Evolutionary conservation across 2,113 vertebrate species (phyloP).

Genomic region (Myxocyprinus asiaticus): DNA sequence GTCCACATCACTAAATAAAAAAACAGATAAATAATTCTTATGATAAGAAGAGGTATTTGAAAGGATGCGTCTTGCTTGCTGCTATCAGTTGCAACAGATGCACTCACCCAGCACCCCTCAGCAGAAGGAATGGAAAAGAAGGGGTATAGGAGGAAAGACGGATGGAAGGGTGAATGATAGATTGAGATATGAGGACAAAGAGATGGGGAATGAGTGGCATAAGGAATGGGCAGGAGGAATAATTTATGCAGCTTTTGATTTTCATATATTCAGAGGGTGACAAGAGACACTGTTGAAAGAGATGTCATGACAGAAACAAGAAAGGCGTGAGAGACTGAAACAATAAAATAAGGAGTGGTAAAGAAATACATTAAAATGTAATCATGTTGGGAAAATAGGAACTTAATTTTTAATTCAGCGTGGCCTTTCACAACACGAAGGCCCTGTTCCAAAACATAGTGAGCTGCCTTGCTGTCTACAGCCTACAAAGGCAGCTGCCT

Average conservation of each 20-base stretch:
- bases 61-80: background rate
- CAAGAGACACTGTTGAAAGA: background rate
- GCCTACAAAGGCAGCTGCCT: no score
- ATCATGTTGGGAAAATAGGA: background rate
- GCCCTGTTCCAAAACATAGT: no score
- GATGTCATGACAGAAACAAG: background rate
- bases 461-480: no score
- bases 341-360: background rate
- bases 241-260: conserved; percentile 8
- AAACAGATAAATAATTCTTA: background rate
- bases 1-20: conserved; percentile 5
- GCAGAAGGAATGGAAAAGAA: conserved; percentile 22
- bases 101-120: background rate
- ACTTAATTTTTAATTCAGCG: background rate
- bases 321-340: background rate
- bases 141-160: background rate
- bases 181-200: conserved; percentile 22
- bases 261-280: conserved; percentile 12
- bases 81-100: conserved; percentile 36
- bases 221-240: conserved; percentile 5
- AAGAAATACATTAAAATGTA: background rate
- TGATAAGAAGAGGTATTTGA: background rate
- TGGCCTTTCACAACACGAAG: background rate
- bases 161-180: conserved; percentile 33
- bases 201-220: background rate